Percentiles rank a stretch among this genome's conserved stretches.
Conservation (phyloP, 2,888 invertebrate genomes). For the Eucriotettix oculatus region DNA sequence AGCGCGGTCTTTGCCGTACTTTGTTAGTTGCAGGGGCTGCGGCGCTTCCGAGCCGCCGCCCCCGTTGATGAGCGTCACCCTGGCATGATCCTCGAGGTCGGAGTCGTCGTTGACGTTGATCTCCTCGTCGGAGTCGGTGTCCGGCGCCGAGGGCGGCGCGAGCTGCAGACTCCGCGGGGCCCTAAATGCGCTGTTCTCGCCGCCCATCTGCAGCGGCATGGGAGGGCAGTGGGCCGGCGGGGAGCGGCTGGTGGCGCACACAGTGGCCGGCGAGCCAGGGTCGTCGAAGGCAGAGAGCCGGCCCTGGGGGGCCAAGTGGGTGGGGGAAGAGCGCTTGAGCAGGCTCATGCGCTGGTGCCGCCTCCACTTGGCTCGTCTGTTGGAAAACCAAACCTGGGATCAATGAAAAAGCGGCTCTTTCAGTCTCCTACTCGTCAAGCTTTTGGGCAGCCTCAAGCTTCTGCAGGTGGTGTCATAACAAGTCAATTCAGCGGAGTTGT, state of each 20-base stretch:
- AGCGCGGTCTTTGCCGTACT: constrained; percentile 40
- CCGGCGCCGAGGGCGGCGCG: constrained; percentile 25
- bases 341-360: constrained; percentile 91
- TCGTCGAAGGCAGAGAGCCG: constrained; percentile 1
- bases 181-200: constrained; percentile 79
- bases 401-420: constrained; percentile 21
- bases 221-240: constrained; percentile 25
- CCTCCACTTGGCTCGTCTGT: constrained; percentile 97
- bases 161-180: constrained; percentile 20
- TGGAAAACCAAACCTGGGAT: constrained; percentile 98
- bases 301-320: constrained; percentile 3
- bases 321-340: constrained; percentile 49
- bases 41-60: constrained; percentile 17
- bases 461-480: too few species aligned
- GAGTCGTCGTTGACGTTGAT: constrained; percentile 73
- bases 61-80: constrained; percentile 17
- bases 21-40: constrained; percentile 54
- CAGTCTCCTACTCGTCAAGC: too few species aligned
- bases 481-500: too few species aligned
- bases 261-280: constrained; percentile 24
- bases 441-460: too few species aligned
- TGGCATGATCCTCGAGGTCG: constrained; percentile 27
- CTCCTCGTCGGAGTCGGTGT: constrained; percentile 44
- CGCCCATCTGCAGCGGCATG: constrained; percentile 55
- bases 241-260: constrained; percentile 23